Evolutionary conservation across 2,113 vertebrate genomes (phyloP), one percentile per base, ranked within the genome.

Genomic region (Romanogobio albipinnatus): DNA sequence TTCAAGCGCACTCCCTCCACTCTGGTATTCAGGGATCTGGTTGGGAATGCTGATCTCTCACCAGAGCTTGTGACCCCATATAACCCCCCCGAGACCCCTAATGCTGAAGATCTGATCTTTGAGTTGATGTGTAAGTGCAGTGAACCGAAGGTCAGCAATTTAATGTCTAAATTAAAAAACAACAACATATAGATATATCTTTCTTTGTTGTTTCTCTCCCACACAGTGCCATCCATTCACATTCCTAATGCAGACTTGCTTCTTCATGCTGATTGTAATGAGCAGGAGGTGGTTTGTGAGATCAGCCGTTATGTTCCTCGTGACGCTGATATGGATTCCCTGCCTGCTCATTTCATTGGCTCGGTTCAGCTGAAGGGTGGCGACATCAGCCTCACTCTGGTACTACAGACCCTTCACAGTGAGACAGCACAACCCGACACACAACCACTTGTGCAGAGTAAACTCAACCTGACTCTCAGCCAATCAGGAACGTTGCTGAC

Each of bases 181-280:
- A 43, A 24, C 47, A 8, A 47, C 6, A 45, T 24, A 73, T 29
- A 9, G 29, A 71, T n/a, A 71, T n/a, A 22, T 59, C 59, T 82
- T 62, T 39, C 36, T 62, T 39, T 49, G 4, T 24, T 78, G 76
- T 11, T 17, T 85, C 5, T 81, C 43, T 59, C 49, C 51, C 49
- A 78, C 22, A 24, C 89, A 96, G 95, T 75, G 3, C 87, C 90
- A 22, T 90, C 89, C 0, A 87, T 92, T 2, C 83, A 91, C 80
- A 94, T 95, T 66, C 95, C 94, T 6, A 88, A 94, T 0, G 87
- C 90, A 0, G 91, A 94, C 1, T 86, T 91, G 84, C 75, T 97
- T 87, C 95, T 98, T 73, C 95, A 96, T 0, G 91, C 94, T 0
- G 94, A 96, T 85, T 97, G 96, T 87, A 92, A 92, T 0, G 95